Evolutionary conservation across 1,140 invertebrate species (phyloP), one percentile per base, ranked within the genome.

Genomic region (Formica exsecta): DNA sequence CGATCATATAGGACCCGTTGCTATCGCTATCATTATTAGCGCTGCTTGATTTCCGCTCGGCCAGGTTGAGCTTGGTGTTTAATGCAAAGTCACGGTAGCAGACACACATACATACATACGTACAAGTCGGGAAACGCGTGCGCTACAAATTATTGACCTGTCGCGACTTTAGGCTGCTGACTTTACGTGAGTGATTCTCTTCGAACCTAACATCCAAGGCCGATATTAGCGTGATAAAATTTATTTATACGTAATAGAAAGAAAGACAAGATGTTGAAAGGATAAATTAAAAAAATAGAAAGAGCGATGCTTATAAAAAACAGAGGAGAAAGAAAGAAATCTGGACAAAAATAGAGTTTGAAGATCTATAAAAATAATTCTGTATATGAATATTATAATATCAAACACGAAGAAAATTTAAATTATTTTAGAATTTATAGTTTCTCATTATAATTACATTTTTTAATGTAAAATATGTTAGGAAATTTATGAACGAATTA

Each of bases 141-240:
- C 73, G 80, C 71, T 51, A 62, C 87, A 25, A 87, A 48, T 70
- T 83, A 89, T 90, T 79, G 87, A 91, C 84, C 70, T 71, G 70
- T 79, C 86, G 59, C 71, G 86, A 88, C 75, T 90, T 75, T 61
- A 73, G 54, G 29, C 65, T 48, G 54, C 64, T 38, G 79, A 66
- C 44, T 90, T 88, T 86, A 76, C 62, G 22, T 22, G 59, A 83
- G 76, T 65, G 66, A 80, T 70, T 89, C 79, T 61, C 61, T 80
- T 73, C 61, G 25, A 81, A 85, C 29, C 75, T 70, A 81, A 68
- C 66, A 79, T 22, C 5, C 22, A 48, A 32, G 57, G 48, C 16
- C 70, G 65, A 48, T n/a, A 80, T 77, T 86, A 71, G 29, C 71
- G 54, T 89, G 81, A 85, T 86, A 89, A 80, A 61, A 59, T 25